Conservation (phyloP, 2,113 vertebrate species). For the Tursiops truncatus region DNA sequence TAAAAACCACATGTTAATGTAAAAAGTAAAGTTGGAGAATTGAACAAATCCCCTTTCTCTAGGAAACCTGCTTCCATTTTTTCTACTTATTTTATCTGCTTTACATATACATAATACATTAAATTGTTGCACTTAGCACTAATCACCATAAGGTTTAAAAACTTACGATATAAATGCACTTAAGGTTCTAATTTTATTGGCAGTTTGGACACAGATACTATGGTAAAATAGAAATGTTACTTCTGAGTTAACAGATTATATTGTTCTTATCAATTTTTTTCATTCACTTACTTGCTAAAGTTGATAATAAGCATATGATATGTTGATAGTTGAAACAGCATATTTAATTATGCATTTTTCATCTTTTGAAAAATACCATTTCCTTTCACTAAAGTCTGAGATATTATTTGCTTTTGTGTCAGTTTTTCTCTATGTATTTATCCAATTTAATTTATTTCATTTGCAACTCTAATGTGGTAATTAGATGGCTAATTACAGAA, state of each 20-base stretch:
- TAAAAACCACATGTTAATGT: not conserved
- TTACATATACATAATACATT: not conserved
- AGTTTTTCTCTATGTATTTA: constrained; percentile 22
- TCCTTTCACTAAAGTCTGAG: not conserved
- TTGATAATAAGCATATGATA: not conserved
- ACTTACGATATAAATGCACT: not conserved
- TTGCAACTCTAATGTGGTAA: constrained; percentile 3
- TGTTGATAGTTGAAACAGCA: not conserved
- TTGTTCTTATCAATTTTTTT: not conserved
- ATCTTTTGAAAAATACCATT: not conserved
- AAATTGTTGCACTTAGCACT: not conserved
- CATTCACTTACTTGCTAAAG: not conserved
- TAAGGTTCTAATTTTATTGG: not conserved
- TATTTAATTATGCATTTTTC: not conserved
- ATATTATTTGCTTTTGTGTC: constrained; percentile 30
- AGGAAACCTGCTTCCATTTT: not conserved
- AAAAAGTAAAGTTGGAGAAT: not conserved
- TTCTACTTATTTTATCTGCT: not conserved
- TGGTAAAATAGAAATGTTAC: not conserved
- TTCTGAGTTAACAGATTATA: not conserved
- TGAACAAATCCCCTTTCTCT: not conserved
- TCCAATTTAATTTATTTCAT: constrained; percentile 43
- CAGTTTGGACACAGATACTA: not conserved
- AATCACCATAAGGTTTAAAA: not conserved
- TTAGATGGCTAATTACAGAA: not conserved